phyloP scores from a whole-genome alignment of 1,140 invertebrate species.

The Reticulitermes speratus region DNA sequence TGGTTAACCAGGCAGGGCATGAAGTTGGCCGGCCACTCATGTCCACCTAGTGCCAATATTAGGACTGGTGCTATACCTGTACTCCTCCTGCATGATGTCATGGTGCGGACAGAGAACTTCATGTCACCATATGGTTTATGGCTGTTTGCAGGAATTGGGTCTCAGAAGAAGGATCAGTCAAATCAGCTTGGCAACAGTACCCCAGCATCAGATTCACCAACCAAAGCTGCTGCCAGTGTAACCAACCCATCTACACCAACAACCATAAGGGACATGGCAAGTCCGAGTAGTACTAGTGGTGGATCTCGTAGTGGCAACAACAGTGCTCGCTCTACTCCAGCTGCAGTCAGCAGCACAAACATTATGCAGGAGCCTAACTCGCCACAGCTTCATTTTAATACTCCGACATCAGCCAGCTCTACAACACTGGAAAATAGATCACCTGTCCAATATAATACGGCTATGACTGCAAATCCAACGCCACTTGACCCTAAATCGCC shows the following conservation, averaged over 20 bases:
- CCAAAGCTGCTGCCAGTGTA: constrained; percentile 40
- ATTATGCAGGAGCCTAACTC: constrained; percentile 13
- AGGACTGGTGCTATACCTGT: no score
- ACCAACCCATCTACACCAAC: constrained; percentile 35
- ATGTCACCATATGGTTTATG: not conserved
- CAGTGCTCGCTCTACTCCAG: constrained; percentile 33
- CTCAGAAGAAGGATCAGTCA: not conserved
- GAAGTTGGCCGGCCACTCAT: no score
- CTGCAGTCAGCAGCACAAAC: not conserved
- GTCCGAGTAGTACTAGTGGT: constrained; percentile 25
- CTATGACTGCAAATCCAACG: not conserved
- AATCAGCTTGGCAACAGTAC: constrained; percentile 35
- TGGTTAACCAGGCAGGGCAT: no score
- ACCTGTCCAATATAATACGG: not conserved
- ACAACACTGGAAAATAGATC: not conserved
- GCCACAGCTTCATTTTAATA: constrained; percentile 4
- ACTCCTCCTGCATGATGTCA: no score
- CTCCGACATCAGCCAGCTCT: constrained; percentile 5
- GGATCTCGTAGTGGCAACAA: constrained; percentile 32
- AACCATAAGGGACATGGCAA: constrained; percentile 5
- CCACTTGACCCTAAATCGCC: not conserved
- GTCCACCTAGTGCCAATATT: no score
- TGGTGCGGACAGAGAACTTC: no score
- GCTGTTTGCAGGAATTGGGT: not conserved
- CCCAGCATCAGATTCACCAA: constrained; percentile 39